Base-by-base conservation (phyloP, 2,113 vertebrate genomes). In the Phalacrocorax aristotelis region DNA sequence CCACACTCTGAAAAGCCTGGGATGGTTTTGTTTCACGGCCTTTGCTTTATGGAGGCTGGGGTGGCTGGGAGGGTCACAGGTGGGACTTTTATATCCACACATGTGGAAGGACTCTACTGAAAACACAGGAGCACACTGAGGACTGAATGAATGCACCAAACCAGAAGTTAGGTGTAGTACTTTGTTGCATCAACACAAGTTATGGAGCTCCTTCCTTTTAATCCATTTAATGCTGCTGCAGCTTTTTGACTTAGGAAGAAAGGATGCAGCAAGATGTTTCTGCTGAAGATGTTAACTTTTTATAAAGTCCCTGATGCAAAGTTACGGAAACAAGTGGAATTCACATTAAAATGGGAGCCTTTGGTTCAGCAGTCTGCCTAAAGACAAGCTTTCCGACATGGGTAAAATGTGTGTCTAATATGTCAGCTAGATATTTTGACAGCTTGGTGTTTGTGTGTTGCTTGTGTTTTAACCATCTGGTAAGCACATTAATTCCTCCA, bases 391-490 rank as follows among this genome's bases (percentile, higher is more conserved):
- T 79, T 80, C 40, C 89, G 40, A 85, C 34, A 29, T 1, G 30
- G 58, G 27, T 25, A 57, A 90, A 86, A 79, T 34, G 8, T 30
- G 38, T 11, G 2, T 55, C 42, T 95, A 26, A 21, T 17, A 65
- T 11, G 22, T 57, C 81, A 65, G 74, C 62, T 34, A 66, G 64
- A 38, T 34, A 77, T 58, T 83, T 91, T 90, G 66, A 81, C 71
- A 76, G 66, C 1, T 0, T 54, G 40, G 15, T 70, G 66, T 69
- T 87, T 38, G 22, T 16, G 49, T 25, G 0, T 52, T 94, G 36
- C 61, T 72, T 87, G 57, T 61, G 27, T 36, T 91, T 65, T 52
- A 83, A 27, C 90, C 84, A 96, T 94, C 78, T 95, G 92, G 81
- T 49, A 77, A 94, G 70, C 82, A 80, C 30, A 46, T 69, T 61